Base-by-base conservation (phyloP, 64 coral and sea anemone species). In the Acropora tenuis region DNA sequence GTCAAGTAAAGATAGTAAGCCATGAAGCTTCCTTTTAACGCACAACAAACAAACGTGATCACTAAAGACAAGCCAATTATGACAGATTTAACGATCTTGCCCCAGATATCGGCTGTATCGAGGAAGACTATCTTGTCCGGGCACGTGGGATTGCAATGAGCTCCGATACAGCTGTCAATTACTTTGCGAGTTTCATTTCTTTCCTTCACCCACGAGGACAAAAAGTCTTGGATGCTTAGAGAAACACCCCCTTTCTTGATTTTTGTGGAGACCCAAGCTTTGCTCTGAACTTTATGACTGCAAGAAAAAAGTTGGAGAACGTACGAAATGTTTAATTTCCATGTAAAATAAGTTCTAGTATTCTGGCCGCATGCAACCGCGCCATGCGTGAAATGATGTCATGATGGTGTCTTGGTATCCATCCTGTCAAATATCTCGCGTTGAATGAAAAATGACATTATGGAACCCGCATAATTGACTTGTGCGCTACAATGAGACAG, bases 101-200 rank as follows among this genome's bases (percentile, higher is more conserved):
- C 6, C 92, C 92, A 94, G 13, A 72, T 72, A 50, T 78, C 75
- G 19, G 69, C 80, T 13, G 72, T 58, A 48, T 94, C 92, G 12
- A 89, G 76, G 53, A 94, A 94, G 40, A 94, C 48, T 53, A 94
- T 66, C 40, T 94, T 89, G 58, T 94, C 92, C 1, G 92, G 92
- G 82, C 92, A 94, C 17, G 72, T 94, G 41, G 92, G 92, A 50
- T 94, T 94, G 20, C 92, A 94, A 72, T 94, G 92, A 71, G 92
- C 79, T 16, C 87, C 92, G 18, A 94, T 63, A 53, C 92, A 94
- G n/a, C 57, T 84, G 92, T 94, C 92, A 2, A 90, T 82, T 4
- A 89, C 63, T 69, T 88, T 78, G 53, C 80, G 5, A 45, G 92
- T 41, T 4, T 19, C 44, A 7, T 73, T 76, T 1, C 78, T 45